Conservation (phyloP, 1,140 invertebrate genomes). For the Danaus plexippus region DNA sequence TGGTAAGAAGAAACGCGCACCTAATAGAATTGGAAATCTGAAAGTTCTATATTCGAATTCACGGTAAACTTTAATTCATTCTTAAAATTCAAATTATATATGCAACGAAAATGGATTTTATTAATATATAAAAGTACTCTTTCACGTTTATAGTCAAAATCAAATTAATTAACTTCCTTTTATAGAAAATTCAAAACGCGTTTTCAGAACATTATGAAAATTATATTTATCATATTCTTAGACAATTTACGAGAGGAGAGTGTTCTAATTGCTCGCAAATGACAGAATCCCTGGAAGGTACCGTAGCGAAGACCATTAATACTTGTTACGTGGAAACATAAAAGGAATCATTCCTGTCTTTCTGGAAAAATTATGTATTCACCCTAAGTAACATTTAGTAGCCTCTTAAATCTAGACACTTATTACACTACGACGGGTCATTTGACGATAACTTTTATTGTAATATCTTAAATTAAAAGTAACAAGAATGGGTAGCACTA, state of each 20-base stretch:
- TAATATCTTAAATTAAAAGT: no score
- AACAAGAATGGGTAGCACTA: no score
- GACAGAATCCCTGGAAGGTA: conserved; percentile 47
- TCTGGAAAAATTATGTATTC: conserved; percentile 57
- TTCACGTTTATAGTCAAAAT: background rate
- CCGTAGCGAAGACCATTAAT: conserved; percentile 45
- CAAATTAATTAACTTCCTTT: conserved; percentile 5
- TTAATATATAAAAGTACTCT: background rate
- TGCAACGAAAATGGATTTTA: conserved; percentile 5
- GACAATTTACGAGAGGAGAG: conserved; percentile 48
- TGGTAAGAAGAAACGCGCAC: conserved; percentile 38
- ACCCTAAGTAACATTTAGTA: conserved; percentile 36
- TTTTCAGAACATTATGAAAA: conserved; percentile 35
- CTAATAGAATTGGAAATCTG: no score
- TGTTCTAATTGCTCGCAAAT: conserved; percentile 55
- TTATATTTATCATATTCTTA: conserved; percentile 46
- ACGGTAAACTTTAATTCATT: no score
- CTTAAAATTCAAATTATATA: conserved; percentile 2
- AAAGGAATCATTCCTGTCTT: conserved; percentile 50
- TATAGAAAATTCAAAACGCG: conserved; percentile 8
- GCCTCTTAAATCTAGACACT: conserved; percentile 21
- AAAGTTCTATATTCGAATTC: no score
- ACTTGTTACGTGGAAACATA: conserved; percentile 55
- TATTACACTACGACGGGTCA: background rate
- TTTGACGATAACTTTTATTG: no score